Evolutionary conservation across 2,888 invertebrate genomes (phyloP), one percentile per base, ranked within the genome.

Genomic region (Athalia circularis): DNA sequence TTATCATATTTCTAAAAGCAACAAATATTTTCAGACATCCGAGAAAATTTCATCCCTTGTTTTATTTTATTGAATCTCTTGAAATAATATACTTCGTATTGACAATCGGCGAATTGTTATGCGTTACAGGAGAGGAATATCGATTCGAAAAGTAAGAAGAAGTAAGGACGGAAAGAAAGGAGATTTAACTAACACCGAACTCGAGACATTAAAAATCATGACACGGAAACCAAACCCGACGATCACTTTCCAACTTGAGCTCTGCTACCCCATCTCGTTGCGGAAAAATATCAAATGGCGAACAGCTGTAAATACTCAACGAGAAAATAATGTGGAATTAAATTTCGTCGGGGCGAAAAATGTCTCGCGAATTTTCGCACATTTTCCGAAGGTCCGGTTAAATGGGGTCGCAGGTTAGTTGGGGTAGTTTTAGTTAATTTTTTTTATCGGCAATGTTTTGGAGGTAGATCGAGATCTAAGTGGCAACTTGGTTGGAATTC

Each of bases 121-220:
- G 47, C 57, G 47, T 13, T 47, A 29, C 3, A 29, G 1, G 7
- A 13, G 59, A 57, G 45, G 47, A 57, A 59, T 8, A n/a, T 11
- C n/a, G 64, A 65, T 45, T 9, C 8, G 3, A 45, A 65, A 9
- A 11, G 64, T 8, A 43, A 9, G 9, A 45, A 65, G 9, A 45
- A 45, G 45, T 43, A 45, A 62, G 62, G 9, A 8, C 7, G 47
- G 43, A 9, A n/a, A 5, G 48, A 50, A 45, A 8, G 50, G 43
- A 64, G 43, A 29, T 75, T 62, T 48, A 61, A 52, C 75, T 64
- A 61, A 13, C 62, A 5, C 62, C 45, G 48, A 75, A 75, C 75
- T 62, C 50, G 50, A 75, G 62, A 64, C 75, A 64, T 61, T 75
- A 52, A 64, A 50, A 75, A n/a, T 50, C 75, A 29, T 50, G 75